phyloP scores from a whole-genome alignment of 2,888 invertebrate genomes.

The Ligdia adustata region DNA sequence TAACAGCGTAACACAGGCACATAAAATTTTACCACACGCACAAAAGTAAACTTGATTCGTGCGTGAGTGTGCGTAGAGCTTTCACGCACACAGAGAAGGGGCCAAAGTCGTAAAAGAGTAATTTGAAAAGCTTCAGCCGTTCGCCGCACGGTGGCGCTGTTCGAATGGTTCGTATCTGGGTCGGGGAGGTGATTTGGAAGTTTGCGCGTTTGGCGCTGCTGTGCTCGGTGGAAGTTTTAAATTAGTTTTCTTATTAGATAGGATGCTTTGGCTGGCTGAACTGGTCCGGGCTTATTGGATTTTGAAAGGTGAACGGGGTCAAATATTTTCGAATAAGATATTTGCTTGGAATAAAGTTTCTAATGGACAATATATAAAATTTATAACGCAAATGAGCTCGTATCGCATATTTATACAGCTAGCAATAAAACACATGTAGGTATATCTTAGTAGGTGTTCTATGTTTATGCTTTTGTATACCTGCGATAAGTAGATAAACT shows the following conservation, averaged over 20 bases:
- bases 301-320: conserved; percentile 34
- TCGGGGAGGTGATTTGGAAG: conserved; percentile 43
- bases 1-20: conserved; percentile 51
- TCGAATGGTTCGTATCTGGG: conserved; percentile 60
- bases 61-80: conserved; percentile 68
- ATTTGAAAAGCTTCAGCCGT: conserved; percentile 81
- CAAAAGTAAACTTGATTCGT: conserved; percentile 55
- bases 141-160: conserved; percentile 78
- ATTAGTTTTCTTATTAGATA: conserved; percentile 65
- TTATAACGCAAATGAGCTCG: background rate
- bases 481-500: no score
- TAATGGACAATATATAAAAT: background rate
- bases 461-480: no score
- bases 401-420: no score
- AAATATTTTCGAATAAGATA: conserved; percentile 30
- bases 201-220: conserved; percentile 66
- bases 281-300: conserved; percentile 48
- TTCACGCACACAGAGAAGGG: conserved; percentile 63
- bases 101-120: conserved; percentile 62
- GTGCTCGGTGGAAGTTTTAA: conserved; percentile 57
- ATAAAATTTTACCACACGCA: conserved; percentile 66
- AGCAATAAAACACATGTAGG: no score
- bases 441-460: no score
- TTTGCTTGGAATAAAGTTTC: conserved; percentile 12
- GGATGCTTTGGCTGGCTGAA: conserved; percentile 42